Conservation (phyloP, 2,888 invertebrate species). For the Cheilosia soror region DNA sequence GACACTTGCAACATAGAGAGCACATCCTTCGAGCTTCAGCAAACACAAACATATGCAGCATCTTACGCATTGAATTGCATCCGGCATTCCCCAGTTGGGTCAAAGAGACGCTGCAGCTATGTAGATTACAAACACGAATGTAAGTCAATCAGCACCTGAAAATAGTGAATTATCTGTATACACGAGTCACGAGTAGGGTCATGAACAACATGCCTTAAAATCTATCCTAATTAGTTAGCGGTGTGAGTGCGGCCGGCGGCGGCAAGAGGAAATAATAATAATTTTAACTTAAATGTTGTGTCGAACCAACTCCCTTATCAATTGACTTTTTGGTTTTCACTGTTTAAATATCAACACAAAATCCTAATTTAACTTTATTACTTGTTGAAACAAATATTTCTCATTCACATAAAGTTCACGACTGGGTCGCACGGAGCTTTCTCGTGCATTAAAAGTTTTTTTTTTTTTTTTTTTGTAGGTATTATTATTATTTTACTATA, state of each 20-base stretch:
- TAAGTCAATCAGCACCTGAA: conserved; percentile 17
- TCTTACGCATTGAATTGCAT: conserved; percentile 15
- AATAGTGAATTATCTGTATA: neutral
- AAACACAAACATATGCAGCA: conserved; percentile 12
- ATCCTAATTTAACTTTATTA: conserved; percentile 69
- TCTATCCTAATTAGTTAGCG: conserved; percentile 17
- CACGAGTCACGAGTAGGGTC: no score
- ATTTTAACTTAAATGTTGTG: conserved; percentile 47
- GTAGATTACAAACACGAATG: neutral
- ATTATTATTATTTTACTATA: no score
- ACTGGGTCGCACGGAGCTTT: no score
- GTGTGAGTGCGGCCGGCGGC: neutral
- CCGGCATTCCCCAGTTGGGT: neutral
- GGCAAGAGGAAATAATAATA: conserved; percentile 25
- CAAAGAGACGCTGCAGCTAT: neutral
- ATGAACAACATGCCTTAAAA: neutral
- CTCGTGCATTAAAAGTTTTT: no score
- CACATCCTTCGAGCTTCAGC: conserved; percentile 9
- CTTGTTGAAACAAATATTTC: conserved; percentile 44
- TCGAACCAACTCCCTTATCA: conserved; percentile 56
- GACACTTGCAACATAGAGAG: conserved; percentile 47
- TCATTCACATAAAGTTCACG: neutral
- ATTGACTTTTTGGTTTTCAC: conserved; percentile 38
- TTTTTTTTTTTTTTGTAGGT: no score
- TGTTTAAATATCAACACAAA: conserved; percentile 55